These are phyloP conservation scores for Penaeus chinensis DNA, from an alignment of 1,140 invertebrate species.

Conservation along the genomic window DNA sequence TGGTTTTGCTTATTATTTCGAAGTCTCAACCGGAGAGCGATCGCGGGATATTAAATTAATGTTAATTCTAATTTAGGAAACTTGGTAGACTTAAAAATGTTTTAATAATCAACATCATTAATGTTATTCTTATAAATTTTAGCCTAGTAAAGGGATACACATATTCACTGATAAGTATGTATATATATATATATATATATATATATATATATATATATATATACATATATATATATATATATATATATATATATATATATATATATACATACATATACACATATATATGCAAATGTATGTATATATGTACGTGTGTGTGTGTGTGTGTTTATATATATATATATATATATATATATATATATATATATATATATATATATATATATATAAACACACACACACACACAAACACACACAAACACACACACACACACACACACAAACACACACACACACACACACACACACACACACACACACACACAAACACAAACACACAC, in stretches of 20 bases:
- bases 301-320: too few relatives aligned
- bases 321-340: not conserved
- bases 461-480: slow-evolving; percentile 3
- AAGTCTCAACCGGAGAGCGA: too few relatives aligned
- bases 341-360: not conserved
- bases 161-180: not conserved
- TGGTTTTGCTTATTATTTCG: too few relatives aligned
- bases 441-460: not conserved
- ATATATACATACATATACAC: not conserved
- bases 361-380: not conserved
- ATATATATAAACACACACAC: not conserved
- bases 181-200: not conserved
- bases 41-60: too few relatives aligned
- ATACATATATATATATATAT: not conserved
- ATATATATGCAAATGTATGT: too few relatives aligned
- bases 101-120: too few relatives aligned
- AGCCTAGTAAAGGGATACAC: not conserved
- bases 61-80: too few relatives aligned
- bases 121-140: too few relatives aligned
- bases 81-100: too few relatives aligned
- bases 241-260: not conserved
- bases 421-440: slow-evolving; percentile 15
- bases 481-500: too few relatives aligned
- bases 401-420: not conserved
- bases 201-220: not conserved